phyloP scores from a whole-genome alignment of 1,140 invertebrate genomes.

The Drosophila rufa region DNA sequence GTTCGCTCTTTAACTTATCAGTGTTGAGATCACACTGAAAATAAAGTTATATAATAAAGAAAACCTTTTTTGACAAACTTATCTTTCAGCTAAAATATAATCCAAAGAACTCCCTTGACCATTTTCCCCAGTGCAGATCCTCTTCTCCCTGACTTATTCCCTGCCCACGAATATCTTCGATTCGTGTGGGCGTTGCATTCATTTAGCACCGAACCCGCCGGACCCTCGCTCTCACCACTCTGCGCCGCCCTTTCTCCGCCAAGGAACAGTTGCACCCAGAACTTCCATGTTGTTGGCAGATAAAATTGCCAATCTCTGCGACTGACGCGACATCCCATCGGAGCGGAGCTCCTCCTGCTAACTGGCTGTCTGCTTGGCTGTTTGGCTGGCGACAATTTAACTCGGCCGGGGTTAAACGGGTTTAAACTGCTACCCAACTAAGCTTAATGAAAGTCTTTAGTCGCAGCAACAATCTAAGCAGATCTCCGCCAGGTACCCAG shows the following conservation, averaged over 20 bases:
- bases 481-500: conserved; percentile 29
- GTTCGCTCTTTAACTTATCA: conserved; percentile 36
- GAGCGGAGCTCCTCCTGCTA: conserved; percentile 2
- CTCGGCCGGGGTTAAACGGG: conserved; percentile 68
- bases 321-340: conserved; percentile 39
- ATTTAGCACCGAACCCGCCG: conserved; percentile 17
- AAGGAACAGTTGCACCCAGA: conserved; percentile 35
- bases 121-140: conserved; percentile 9
- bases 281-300: conserved; percentile 75
- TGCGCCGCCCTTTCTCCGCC: conserved; percentile 2
- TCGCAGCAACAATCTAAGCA: conserved; percentile 54
- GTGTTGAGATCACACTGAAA: conserved; percentile 25
- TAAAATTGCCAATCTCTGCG: conserved; percentile 76
- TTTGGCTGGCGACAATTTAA: conserved; percentile 63
- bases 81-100: not conserved
- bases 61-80: too few relatives aligned
- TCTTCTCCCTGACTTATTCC: not conserved
- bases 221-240: conserved; percentile 8
- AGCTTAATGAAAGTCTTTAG: conserved; percentile 83
- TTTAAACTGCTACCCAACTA: conserved; percentile 71
- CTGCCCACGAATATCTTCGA: conserved; percentile 31
- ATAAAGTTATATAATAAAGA: not conserved
- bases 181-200: conserved; percentile 68
- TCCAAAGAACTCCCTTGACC: too few relatives aligned
- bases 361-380: not conserved